Conservation (phyloP, 2,888 invertebrate species). For the Bhutanitis thaidina region DNA sequence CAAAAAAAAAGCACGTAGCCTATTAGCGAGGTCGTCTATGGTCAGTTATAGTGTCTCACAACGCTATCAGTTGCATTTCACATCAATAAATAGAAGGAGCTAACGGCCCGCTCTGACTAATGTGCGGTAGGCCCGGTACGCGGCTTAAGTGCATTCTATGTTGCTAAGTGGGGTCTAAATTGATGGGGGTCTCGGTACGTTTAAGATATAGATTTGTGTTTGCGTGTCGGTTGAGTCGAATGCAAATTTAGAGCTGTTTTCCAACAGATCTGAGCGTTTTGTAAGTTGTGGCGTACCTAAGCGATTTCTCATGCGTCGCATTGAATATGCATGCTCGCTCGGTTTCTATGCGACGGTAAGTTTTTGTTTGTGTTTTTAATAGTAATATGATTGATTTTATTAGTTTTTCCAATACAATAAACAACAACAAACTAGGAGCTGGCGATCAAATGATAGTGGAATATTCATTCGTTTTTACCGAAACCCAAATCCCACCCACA, state of each 20-base stretch:
- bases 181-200: conserved; percentile 28
- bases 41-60: conserved; percentile 17
- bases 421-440: no score
- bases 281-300: conserved; percentile 12
- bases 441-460: no score
- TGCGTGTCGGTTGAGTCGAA: conserved; percentile 17
- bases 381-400: neutral
- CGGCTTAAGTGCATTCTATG: conserved; percentile 23
- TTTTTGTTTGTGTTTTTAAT: conserved; percentile 1
- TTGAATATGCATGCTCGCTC: conserved; percentile 17
- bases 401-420: no score
- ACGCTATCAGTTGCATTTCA: conserved; percentile 18
- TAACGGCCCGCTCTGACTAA: conserved; percentile 21
- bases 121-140: conserved; percentile 14
- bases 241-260: conserved; percentile 19
- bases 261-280: conserved; percentile 17
- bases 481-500: no score
- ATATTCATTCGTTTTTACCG: no score
- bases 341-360: conserved; percentile 17
- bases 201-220: conserved; percentile 22
- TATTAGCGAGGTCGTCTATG: conserved; percentile 14
- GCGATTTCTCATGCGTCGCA: conserved; percentile 15
- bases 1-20: conserved; percentile 8
- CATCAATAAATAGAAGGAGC: conserved; percentile 22
- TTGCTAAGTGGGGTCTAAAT: conserved; percentile 30